Evolutionary conservation across 2,888 invertebrate species (phyloP), one percentile per base, ranked within the genome.

Genomic region (Tridacna gigas): DNA sequence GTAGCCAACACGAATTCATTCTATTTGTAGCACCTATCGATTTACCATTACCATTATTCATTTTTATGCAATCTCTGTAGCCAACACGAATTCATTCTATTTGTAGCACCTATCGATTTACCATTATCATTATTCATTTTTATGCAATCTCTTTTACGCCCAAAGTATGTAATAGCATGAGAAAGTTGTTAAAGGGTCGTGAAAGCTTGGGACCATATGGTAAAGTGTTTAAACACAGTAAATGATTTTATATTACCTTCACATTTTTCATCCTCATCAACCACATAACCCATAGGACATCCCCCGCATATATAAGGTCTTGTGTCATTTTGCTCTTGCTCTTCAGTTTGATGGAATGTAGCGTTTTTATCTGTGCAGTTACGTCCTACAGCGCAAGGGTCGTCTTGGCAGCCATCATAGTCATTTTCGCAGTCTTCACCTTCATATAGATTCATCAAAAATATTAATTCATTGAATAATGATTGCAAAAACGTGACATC

Each of bases 341-440:
- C 47, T 69, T 69, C 69, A 11, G n/a, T 22, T 69, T 69, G 37
- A 45, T 69, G 69, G 12, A 69, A 37, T 22, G 69, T 47, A 20
- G 69, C 69, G 12, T 47, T 69, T 47, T 69, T 69, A 20, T 69
- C 69, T 20, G 69, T 69, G 45, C 69, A 69, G 20, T 69, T 69
- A 47, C 69, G 69, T 5, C 69, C 69, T 9, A 20, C 69, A 45
- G 69, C 37, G 15, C 69, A 69, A 11, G 69, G 69, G 69, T 69
- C 47, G 28, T 45, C 22, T n/a, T 69, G 45, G 11, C 69, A 69
- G 3, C 69, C 69, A 45, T 69, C 69, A 45, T 45, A n/a, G n/a
- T 69, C 69, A 9, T 20, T 12, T 3, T 69, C 69, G n/a, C 69
- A 69, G 28, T 69, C 69, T 5, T 45, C 69, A 12, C 69, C 69